Evolutionary conservation across 2,113 vertebrate species (phyloP).

Genomic region (Sigmodon hispidus): DNA sequence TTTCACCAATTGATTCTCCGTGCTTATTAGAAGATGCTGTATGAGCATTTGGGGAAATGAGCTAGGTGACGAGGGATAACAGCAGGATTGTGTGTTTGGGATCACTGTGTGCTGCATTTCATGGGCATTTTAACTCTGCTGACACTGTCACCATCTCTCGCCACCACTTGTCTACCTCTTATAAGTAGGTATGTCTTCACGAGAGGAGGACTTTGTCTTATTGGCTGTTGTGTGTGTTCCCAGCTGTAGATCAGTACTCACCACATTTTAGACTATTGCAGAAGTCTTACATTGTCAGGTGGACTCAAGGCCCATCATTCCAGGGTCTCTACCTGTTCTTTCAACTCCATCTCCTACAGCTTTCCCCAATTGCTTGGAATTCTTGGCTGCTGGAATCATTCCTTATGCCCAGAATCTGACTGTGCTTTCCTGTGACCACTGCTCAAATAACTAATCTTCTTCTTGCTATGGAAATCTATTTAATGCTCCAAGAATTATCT

Average conservation of each 20-base stretch:
- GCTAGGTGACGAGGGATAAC: background rate
- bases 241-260: background rate
- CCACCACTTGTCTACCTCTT: background rate
- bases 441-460: background rate
- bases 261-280: background rate
- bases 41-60: background rate
- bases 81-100: fast-evolving
- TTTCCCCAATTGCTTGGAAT: background rate
- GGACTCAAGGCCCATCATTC: background rate
- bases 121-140: background rate
- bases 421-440: background rate
- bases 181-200: background rate
- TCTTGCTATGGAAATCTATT: constrained; percentile 18
- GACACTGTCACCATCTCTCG: background rate
- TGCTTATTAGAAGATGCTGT: background rate
- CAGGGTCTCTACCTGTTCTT: background rate
- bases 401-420: background rate
- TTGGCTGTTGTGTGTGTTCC: background rate
- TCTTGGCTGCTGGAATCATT: background rate
- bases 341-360: background rate
- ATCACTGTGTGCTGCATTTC: background rate
- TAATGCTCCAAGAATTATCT: background rate
- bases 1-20: background rate
- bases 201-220: background rate
- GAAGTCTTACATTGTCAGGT: background rate